These are phyloP conservation scores for Drosophila algonquin DNA, from an alignment of 2,888 invertebrate genomes.

Conservation along the genomic window DNA sequence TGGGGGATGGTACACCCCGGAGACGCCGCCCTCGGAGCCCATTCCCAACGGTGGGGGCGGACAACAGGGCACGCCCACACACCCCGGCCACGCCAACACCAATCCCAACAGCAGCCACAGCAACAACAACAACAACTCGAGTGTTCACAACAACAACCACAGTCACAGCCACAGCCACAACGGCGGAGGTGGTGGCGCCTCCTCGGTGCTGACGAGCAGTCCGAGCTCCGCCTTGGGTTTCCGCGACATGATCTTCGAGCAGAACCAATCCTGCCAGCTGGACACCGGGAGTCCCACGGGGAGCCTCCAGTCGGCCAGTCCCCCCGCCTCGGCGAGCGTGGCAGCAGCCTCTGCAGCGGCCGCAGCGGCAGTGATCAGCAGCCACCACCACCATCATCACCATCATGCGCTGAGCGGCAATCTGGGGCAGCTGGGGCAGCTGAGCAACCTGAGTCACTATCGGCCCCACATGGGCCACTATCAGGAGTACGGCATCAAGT, in stretches of 20 bases:
- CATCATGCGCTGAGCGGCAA: slow-evolving; percentile 82
- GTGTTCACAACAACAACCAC: slow-evolving; percentile 37
- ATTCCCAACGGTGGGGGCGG: slow-evolving; percentile 67
- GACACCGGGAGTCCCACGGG: slow-evolving; percentile 84
- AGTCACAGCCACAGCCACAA: slow-evolving; percentile 48
- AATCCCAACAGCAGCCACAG: slow-evolving; percentile 54
- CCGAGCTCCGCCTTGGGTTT: slow-evolving; percentile 80
- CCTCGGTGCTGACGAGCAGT: slow-evolving; percentile 69
- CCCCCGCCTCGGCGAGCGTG: slow-evolving; percentile 78
- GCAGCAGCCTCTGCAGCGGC: slow-evolving; percentile 75
- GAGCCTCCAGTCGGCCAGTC: slow-evolving; percentile 83
- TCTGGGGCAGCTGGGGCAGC: slow-evolving; percentile 82
- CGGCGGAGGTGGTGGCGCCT: slow-evolving; percentile 41
- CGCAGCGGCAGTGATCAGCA: slow-evolving; percentile 79
- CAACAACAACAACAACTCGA: slow-evolving; percentile 51
- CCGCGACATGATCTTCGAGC: slow-evolving; percentile 84
- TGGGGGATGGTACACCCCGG: slow-evolving; percentile 84
- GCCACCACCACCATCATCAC: slow-evolving; percentile 82
- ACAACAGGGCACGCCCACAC: slow-evolving; percentile 56
- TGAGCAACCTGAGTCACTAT: slow-evolving; percentile 83
- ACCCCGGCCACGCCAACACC: slow-evolving; percentile 53
- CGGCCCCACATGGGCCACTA: slow-evolving; percentile 83
- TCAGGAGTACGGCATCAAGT: slow-evolving; percentile 84
- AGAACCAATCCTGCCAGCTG: slow-evolving; percentile 84
- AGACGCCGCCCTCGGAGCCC: slow-evolving; percentile 83